A percentile compares a stretch with the other conserved stretches of the same genome.
These are phyloP conservation scores for Drosophila sucinea DNA, from an alignment of 1,140 invertebrate genomes.

Conservation along the genomic window DNA sequence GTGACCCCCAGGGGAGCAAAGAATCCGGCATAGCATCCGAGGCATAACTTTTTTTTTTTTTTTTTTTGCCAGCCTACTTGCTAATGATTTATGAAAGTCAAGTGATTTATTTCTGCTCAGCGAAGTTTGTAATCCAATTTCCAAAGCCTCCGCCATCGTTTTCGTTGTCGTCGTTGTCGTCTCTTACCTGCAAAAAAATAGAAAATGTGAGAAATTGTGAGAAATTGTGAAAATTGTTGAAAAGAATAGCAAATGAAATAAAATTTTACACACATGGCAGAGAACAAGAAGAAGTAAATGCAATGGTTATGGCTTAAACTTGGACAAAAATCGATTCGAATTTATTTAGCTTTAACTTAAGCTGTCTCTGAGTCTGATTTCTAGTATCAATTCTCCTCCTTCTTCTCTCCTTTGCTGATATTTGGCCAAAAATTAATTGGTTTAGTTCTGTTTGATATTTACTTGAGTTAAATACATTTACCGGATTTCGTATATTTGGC, in stretches of 20 bases:
- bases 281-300: not conserved
- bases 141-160: constrained; percentile 5
- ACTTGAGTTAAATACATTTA: constrained; percentile 10
- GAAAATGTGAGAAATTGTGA: constrained; percentile 27
- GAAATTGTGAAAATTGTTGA: constrained; percentile 33
- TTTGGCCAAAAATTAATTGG: constrained; percentile 3
- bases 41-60: not conserved
- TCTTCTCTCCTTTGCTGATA: not conserved
- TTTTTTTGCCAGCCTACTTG: constrained; percentile 14
- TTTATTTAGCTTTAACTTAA: constrained; percentile 13
- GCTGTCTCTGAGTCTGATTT: not conserved
- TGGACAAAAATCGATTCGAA: constrained; percentile 23
- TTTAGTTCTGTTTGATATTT: constrained; percentile 13
- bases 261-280: constrained; percentile 10
- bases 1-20: constrained; percentile 48
- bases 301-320: constrained; percentile 20
- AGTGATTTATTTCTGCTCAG: constrained; percentile 67
- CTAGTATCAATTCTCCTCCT: not conserved
- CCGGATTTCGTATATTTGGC: not conserved
- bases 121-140: constrained; percentile 66
- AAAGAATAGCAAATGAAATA: constrained; percentile 30
- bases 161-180: not conserved
- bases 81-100: constrained; percentile 68
- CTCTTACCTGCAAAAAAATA: constrained; percentile 40
- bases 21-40: constrained; percentile 3